phyloP scores from a whole-genome alignment of 2,113 vertebrate species.

The Petroica traversi region DNA sequence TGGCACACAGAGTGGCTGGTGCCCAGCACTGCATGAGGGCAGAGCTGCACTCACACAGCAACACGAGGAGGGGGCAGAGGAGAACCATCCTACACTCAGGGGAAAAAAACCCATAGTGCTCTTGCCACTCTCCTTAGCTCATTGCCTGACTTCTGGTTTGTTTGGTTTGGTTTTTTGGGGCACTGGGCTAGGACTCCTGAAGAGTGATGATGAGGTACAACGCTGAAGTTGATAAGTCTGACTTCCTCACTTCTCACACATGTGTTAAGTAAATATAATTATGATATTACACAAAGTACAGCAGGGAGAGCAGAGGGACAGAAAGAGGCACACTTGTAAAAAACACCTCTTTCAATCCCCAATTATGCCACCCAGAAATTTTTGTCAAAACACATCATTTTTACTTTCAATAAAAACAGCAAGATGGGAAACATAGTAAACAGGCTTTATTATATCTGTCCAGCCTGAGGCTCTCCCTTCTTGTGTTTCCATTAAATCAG shows the following conservation, averaged over 20 bases:
- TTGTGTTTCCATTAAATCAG: not conserved
- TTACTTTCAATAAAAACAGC: not conserved
- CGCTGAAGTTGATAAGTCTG: not conserved
- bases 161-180: not conserved
- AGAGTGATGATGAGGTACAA: not conserved
- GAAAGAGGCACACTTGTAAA: not conserved
- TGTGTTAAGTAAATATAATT: not conserved
- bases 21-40: fast-evolving
- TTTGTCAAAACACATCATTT: not conserved
- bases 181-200: not conserved
- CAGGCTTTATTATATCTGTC: not conserved
- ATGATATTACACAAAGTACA: not conserved
- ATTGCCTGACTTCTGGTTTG: not conserved
- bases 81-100: not conserved
- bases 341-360: not conserved
- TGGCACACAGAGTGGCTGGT: not conserved
- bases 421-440: not conserved
- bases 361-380: not conserved
- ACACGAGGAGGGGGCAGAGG: fast-evolving
- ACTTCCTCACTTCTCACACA: not conserved
- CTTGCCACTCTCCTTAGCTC: not conserved
- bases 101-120: fast-evolving
- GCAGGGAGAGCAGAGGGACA: not conserved
- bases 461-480: not conserved
- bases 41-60: not conserved